Base-by-base conservation (phyloP, 2,113 vertebrate species). In the Orientallactaga bullata region DNA sequence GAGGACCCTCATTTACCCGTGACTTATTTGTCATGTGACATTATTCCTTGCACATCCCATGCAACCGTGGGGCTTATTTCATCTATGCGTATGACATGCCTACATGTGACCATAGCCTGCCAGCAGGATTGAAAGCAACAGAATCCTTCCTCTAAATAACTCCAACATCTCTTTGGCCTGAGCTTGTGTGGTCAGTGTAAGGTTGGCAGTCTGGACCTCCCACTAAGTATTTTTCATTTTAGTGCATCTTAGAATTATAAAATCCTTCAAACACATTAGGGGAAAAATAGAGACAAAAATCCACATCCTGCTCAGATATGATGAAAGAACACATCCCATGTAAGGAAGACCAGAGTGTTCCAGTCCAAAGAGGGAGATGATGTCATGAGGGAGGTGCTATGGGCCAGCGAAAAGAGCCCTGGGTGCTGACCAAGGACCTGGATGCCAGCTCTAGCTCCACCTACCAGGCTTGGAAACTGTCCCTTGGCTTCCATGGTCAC, bases 181-280 rank as follows among this genome's bases (percentile, higher is more conserved):
- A 94, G 65, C 94, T 72, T 89, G 66, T 37, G 2, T 60, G 68
- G 61, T 69, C 35, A 74, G 42, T n/a, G 58, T 32, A 26, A 80
- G 91, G 71, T 60, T 93, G 88, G 65, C 82, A 76, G n/a, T 71
- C 60, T 68, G 82, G 78, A 66, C 74, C 79, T 96, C 93, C 85
- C 71, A 86, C 37, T 66, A 63, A 84, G 87, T 58, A 85, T 74
- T 87, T 95, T 85, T 91, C 79, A 91, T 88, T 95, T 94, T 39
- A 90, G 79, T 65, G 12, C 35, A 55, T 94, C 85, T 93, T 71
- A 24, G 90, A 88, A 72, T 90, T 86, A 88, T 60, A 82, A 93
- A 96, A 94, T 80, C 94, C 83, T 97, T 96, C 90, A 95, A 94
- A 88, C 61, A 35, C 55, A 32, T 42, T 91, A 18, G 60, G 0